Base-by-base conservation (phyloP, 2,888 invertebrate genomes). In the Caenorhabditis sinica region DNA sequence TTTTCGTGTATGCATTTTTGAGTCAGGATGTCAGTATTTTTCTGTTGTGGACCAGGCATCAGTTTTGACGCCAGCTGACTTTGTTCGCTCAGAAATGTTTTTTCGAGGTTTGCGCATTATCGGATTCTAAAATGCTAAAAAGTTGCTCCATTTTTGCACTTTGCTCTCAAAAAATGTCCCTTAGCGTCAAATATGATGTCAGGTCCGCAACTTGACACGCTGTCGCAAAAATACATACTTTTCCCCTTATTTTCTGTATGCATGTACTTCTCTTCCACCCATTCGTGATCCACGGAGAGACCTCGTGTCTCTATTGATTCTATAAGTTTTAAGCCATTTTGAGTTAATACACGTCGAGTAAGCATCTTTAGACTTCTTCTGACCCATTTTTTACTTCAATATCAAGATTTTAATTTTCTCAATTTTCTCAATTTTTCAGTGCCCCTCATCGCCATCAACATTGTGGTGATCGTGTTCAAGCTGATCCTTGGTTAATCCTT, bases 361-460 rank as follows among this genome's bases (percentile, higher is more conserved):
- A n/a, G n/a, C n/a, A n/a, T n/a, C n/a, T n/a, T 15, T 45, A 45
- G 11, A 15, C 17, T 45, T 45, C 11, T 15, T n/a, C n/a, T n/a
- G n/a, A n/a, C n/a, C 15, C 4, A 45, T 45, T 45, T 13, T 45
- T 17, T 13, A 45, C 45, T 17, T 45, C 11, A 8, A 8, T 53
- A 0, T 9, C 4, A 36, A 36, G 45, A 25, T 30, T 53, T 43
- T 33, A n/a, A n/a, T 9, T 40, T 36, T n/a, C 15, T 28, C 4
- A 60, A 36, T 25, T 28, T n/a, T 51, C 60, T 36, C 45, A 5
- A 36, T 9, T 45, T 96, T 96, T 92, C 96, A 98, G 97, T 98
- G 95, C 98, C 98, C 15, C 94, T 98, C 87, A 97, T 98, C 93
- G 95, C 97, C 89, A 94, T 98, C 79, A 98, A 98, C 93, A 95